Base-by-base conservation (phyloP, 2,797 vertebrate species). In the Passerculus sandwichensis region DNA sequence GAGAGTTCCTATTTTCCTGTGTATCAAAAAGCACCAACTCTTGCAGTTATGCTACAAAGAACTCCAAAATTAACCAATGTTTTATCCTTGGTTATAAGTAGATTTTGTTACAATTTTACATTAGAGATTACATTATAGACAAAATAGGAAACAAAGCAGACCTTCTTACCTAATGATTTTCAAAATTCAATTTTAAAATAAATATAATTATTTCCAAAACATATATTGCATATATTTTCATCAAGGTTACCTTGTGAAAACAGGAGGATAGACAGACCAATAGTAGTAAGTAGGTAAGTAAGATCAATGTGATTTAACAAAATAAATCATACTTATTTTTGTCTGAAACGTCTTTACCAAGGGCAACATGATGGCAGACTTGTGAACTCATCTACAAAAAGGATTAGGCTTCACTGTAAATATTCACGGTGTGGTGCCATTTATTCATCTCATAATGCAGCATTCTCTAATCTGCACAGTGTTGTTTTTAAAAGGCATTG, bases 371-470 rank as follows among this genome's bases (percentile, higher is more conserved):
- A 50, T 88, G 81, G 22, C 70, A 74, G 81, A 78, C 59, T 78
- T 88, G 59, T 89, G 50, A 94, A 80, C 42, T 93, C 81, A 92
- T 92, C 79, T 94, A 50, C 59, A 93, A 87, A 91, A 96, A 94
- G 78, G 76, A 96, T 96, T 93, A 91, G 57, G 56, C 48, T 94
- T 95, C 81, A 56, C 61, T 72, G 59, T 62, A 88, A 88, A 88
- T 34, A 88, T 86, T 94, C 74, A 61, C 73, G 34, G 51, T 89
- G 73, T 75, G 34, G 51, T 89, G 73, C 71, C 86, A 94, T 96
- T 95, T 92, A 94, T 94, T 96, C 95, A 93, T 90, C 69, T 88
- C 82, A 70, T 76, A 47, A 94, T 89, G 70, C 38, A 96, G 45
- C 65, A 75, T 85, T 94, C 94, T 92, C 61, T 96, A 93, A 97